Percentiles rank a stretch among this genome's conserved stretches.
These are phyloP conservation scores for Nymphalis c-album DNA, from an alignment of 2,888 invertebrate genomes.

Conservation along the genomic window DNA sequence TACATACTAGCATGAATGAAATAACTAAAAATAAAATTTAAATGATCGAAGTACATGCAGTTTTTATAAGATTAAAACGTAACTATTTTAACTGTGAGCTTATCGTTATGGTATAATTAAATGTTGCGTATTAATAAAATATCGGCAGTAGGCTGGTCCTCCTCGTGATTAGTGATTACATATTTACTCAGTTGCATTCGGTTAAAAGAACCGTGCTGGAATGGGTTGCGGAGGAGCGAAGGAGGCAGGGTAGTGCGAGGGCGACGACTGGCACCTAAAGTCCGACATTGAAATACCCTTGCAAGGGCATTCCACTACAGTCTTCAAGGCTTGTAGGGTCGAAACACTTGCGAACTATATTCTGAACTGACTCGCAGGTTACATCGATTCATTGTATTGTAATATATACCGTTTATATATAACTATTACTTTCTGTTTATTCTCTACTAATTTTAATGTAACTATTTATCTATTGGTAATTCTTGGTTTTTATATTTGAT, in stretches of 20 bases:
- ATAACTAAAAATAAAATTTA: too few relatives aligned
- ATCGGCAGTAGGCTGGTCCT: constrained; percentile 26
- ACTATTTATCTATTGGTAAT: too few relatives aligned
- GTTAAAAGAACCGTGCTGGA: constrained; percentile 49
- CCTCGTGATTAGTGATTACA: constrained; percentile 51
- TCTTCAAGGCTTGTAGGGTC: constrained; percentile 59
- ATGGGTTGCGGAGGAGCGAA: constrained; percentile 51
- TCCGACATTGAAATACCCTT: constrained; percentile 76
- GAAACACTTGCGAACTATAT: constrained; percentile 46
- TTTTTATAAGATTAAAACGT: too few relatives aligned
- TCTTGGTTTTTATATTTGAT: too few relatives aligned
- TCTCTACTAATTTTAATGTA: too few relatives aligned
- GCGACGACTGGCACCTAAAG: constrained; percentile 72
- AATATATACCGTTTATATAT: neutral
- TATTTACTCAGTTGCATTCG: constrained; percentile 59
- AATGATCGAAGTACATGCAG: too few relatives aligned
- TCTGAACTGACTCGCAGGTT: constrained; percentile 33
- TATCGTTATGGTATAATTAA: neutral
- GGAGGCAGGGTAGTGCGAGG: constrained; percentile 69
- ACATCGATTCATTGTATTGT: constrained; percentile 17
- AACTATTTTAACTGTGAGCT: neutral
- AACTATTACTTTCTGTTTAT: too few relatives aligned
- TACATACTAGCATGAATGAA: too few relatives aligned
- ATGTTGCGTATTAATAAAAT: neutral
- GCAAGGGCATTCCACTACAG: constrained; percentile 75